A percentile compares a stretch with the other conserved stretches of the same genome.
phyloP scores from a whole-genome alignment of 1,140 invertebrate species.

The Neodiprion virginianus region DNA sequence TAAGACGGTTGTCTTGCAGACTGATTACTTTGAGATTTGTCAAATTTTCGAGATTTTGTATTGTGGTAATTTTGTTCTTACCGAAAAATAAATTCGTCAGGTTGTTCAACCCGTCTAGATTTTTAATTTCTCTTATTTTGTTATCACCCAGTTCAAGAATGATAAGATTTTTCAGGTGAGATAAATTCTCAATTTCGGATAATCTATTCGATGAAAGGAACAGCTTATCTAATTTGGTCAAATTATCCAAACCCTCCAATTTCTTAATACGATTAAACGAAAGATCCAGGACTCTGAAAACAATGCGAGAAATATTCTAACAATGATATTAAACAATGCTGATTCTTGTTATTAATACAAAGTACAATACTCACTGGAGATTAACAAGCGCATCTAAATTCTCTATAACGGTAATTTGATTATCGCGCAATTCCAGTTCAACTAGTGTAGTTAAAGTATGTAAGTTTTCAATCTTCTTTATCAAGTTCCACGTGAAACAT shows the following conservation, averaged over 20 bases:
- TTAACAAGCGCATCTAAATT: constrained; percentile 87
- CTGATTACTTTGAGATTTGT: constrained; percentile 83
- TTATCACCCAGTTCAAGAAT: constrained; percentile 96
- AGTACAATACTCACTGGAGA: constrained; percentile 79
- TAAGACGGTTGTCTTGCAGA: constrained; percentile 89
- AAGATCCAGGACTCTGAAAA: constrained; percentile 85
- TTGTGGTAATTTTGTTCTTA: constrained; percentile 95
- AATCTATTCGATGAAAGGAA: constrained; percentile 96
- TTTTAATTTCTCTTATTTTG: constrained; percentile 87
- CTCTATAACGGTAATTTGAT: constrained; percentile 91
- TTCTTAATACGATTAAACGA: constrained; percentile 96
- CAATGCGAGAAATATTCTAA: constrained; percentile 14
- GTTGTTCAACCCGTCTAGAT: constrained; percentile 77
- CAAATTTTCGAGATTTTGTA: constrained; percentile 86
- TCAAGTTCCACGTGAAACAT: constrained; percentile 92
- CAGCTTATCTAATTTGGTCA: constrained; percentile 85
- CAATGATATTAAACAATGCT: constrained; percentile 13
- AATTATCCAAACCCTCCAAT: constrained; percentile 84
- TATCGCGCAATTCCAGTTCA: constrained; percentile 96
- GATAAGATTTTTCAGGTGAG: constrained; percentile 79
- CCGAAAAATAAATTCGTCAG: constrained; percentile 86
- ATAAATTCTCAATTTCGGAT: constrained; percentile 89
- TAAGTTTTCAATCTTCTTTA: constrained; percentile 93
- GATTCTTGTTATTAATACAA: constrained; percentile 10
- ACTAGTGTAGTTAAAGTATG: constrained; percentile 74